These are phyloP conservation scores for Takifugu ocellatus DNA, from an alignment of 2,797 vertebrate genomes.

Conservation along the genomic window DNA sequence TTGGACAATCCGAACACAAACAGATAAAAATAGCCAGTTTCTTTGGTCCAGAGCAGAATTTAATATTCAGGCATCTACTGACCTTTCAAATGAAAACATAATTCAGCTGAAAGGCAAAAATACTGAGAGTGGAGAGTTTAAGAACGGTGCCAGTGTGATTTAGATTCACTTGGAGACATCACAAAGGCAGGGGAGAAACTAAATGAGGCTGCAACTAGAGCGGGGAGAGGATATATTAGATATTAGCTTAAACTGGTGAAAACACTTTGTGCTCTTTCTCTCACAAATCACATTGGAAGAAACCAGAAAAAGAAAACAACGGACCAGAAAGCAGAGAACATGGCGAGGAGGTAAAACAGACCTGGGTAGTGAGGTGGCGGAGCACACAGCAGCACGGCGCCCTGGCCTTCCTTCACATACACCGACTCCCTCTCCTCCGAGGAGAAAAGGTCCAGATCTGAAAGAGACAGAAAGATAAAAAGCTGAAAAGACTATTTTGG, in stretches of 20 bases:
- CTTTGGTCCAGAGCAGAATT: conserved; percentile 14
- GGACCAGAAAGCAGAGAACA: background rate
- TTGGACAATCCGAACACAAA: conserved; percentile 38
- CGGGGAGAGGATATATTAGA: background rate
- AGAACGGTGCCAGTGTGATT: conserved; percentile 26
- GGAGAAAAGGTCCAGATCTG: conserved; percentile 93
- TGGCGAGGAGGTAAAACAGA: conserved; percentile 33
- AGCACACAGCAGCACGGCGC: conserved; percentile 89
- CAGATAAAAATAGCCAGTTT: conserved; percentile 34
- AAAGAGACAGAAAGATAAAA: conserved; percentile 18
- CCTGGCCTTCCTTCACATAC: conserved; percentile 88
- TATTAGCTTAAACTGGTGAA: conserved; percentile 1
- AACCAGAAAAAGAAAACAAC: background rate
- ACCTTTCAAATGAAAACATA: conserved; percentile 50
- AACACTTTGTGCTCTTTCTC: background rate
- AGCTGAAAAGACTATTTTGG: background rate
- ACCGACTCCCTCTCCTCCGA: conserved; percentile 90
- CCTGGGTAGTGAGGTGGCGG: conserved; percentile 93
- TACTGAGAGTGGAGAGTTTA: conserved; percentile 10
- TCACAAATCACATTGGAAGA: conserved; percentile 1
- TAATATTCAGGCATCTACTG: conserved; percentile 50
- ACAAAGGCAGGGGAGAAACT: background rate
- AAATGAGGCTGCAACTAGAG: conserved; percentile 1
- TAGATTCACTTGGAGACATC: conserved; percentile 40
- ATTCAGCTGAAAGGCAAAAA: conserved; percentile 25